Evolutionary conservation across 2,797 vertebrate genomes (phyloP), one percentile per base, ranked within the genome.

Genomic region (Buceros bicornis): DNA sequence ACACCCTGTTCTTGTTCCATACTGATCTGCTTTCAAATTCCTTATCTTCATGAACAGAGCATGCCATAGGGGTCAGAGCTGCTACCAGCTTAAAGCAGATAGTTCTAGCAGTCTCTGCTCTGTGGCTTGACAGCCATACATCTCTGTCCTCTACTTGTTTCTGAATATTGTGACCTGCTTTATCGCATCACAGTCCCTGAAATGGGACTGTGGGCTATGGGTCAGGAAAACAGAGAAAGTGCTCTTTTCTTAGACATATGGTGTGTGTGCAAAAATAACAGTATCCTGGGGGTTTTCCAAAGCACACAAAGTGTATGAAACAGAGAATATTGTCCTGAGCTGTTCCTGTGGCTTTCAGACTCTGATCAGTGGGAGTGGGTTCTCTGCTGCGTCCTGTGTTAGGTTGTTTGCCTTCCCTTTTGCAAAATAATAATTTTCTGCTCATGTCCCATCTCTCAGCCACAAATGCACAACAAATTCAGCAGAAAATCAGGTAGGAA

Each of bases 211-310:
- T 33, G 33, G 33, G 45, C 47, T 87, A 7, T 29, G 33, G 86
- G 82, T 80, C 89, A 94, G 45, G 53, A 85, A 93, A 84, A 60
- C 14, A 51, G 62, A 65, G 42, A 50, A 67, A 65, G 40, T 74
- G 64, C 2, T 67, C 43, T 80, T 90, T 90, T 77, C 53, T n/a
- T 58, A 79, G 25, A 78, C 86, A 71, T 84, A 65, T 92, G 90
- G 81, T 89, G 54, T 95, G 93, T 95, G 70, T 92, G 64, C 62
- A 94, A 95, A 95, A 96, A 72, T 69, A 91, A 58, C 62, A 74
- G 53, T 83, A 21, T 94, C 78, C 45, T 58, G 79, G 58, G 56
- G 25, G 10, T 12, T 86, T 89, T 79, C 91, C 82, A 94, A 79
- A 78, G 72, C 66, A 69, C 40, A 11, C 22, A 20, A 81, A 78